Conservation (phyloP, 2,888 invertebrate species). For the Leptopterna dolabrata region DNA sequence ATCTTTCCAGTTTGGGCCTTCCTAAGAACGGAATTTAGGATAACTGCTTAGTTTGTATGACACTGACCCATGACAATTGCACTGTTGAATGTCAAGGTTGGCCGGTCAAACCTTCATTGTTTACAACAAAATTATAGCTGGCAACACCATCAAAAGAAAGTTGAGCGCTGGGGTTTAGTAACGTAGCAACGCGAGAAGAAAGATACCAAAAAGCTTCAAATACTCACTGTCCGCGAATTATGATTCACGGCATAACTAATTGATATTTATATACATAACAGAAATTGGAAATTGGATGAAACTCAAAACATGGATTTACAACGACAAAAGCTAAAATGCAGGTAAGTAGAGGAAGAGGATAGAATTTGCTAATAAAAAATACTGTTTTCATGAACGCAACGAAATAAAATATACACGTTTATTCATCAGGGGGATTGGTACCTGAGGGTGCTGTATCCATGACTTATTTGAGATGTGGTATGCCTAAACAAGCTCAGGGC, state of each 20-base stretch:
- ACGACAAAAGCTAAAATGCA: conserved; percentile 32
- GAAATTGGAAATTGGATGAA: neutral
- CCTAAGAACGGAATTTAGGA: neutral
- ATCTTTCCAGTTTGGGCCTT: neutral
- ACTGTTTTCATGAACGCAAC: conserved; percentile 16
- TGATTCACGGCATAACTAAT: neutral
- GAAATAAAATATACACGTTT: conserved; percentile 39
- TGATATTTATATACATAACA: neutral
- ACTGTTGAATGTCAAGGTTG: neutral
- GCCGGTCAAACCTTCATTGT: neutral
- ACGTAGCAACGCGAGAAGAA: neutral
- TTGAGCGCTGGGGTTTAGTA: neutral
- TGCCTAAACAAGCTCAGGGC: conserved; percentile 43
- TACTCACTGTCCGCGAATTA: neutral
- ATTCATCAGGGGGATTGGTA: conserved; percentile 27
- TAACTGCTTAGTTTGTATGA: neutral
- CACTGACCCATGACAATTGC: neutral
- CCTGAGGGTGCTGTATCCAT: conserved; percentile 49
- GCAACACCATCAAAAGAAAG: neutral
- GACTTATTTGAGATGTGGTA: conserved; percentile 44
- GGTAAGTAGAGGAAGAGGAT: neutral
- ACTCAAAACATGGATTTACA: neutral
- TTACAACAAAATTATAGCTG: neutral
- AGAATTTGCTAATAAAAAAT: conserved; percentile 5
- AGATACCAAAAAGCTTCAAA: neutral